A percentile compares a stretch with the other conserved stretches of the same genome.
Conservation (phyloP, 2,113 vertebrate species). For the Mungos mungo region DNA sequence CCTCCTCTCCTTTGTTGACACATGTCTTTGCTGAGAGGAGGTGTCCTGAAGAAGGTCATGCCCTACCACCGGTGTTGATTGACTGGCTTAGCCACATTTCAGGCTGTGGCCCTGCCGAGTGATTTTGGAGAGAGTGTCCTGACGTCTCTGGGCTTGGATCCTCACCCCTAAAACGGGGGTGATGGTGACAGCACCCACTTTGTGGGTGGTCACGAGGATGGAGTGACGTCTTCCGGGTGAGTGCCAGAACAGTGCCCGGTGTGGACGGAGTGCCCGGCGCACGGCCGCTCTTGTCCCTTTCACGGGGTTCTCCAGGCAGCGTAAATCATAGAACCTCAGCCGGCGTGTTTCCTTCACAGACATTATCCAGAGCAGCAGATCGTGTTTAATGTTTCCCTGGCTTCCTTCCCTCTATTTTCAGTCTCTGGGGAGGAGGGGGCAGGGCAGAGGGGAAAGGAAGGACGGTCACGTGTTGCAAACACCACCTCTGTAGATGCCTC, state of each 20-base stretch:
- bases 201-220: not conserved
- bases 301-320: not conserved
- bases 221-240: not conserved
- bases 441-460: constrained; percentile 22
- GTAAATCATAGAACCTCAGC: constrained; percentile 45
- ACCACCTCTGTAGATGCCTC: not conserved
- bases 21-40: not conserved
- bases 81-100: not conserved
- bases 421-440: constrained; percentile 47
- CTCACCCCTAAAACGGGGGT: not conserved
- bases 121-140: not conserved
- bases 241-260: not conserved
- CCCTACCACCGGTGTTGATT: not conserved
- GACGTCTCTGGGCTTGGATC: not conserved
- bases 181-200: not conserved
- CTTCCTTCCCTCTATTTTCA: constrained; percentile 61
- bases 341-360: constrained; percentile 36
- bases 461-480: not conserved
- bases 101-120: not conserved
- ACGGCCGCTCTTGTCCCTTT: not conserved
- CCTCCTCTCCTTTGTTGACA: not conserved
- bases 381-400: constrained; percentile 50
- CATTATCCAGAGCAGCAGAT: constrained; percentile 55
- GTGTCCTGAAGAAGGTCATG: not conserved
- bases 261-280: fast-evolving